Base-by-base conservation (phyloP, 2,888 invertebrate genomes). In the Torymus tubicola region DNA sequence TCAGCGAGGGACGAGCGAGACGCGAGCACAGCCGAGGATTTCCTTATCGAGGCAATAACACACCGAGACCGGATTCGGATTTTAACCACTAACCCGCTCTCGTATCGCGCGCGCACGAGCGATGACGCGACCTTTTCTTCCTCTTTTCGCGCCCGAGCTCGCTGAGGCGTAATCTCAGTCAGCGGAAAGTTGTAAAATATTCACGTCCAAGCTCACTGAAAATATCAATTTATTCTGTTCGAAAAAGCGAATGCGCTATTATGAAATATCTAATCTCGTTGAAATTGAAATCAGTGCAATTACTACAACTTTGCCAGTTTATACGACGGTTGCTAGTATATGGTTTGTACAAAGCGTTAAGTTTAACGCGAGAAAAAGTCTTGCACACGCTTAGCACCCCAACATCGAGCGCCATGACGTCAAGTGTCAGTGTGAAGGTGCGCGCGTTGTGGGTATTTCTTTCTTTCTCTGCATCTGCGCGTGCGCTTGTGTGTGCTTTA, bases 21-120 rank as follows among this genome's bases (percentile, higher is more conserved):
- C 21, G 21, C 50, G 12, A 60, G 0, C 55, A 18, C 1, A 5
- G 16, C 68, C 61, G 76, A 69, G 76, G 73, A 68, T 73, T 69
- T 79, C 73, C 79, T 79, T 79, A 79, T 79, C 79, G 69, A 74
- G 79, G 68, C 72, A 68, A 68, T 69, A 73, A 74, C 42, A 73
- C 31, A 67, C 50, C 61, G n/a, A 81, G 81, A 81, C 81, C 77
- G 81, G 81, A 81, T 81, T 73, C 57, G 81, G 65, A 81, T 81
- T 77, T 77, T 77, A 81, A 80, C 71, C 71, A 80, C 80, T 80
- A 80, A 76, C 72, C 80, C 76, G 72, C 71, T 80, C 71, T 58
- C 77, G 64, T 70, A 63, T 55, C 55, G 53, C 75, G 61, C 21
- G 5, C 24, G 16, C 75, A 55, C 21, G 5, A 16, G 16, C 61